Evolutionary conservation across 2,888 invertebrate species (phyloP).

Genomic region (Caenorhabditis panamensis): DNA sequence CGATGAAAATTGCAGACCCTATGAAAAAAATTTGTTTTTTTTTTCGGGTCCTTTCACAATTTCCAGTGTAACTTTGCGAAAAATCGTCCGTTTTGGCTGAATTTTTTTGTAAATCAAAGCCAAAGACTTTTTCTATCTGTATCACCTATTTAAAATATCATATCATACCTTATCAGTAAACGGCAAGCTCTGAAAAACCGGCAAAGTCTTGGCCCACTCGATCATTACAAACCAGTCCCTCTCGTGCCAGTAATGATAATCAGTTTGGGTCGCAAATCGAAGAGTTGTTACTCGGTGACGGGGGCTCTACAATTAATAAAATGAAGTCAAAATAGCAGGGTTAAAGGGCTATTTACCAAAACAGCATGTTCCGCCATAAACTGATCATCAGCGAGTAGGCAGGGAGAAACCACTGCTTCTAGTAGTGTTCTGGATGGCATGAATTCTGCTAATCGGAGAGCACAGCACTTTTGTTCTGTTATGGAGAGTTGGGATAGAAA

Average conservation of each 20-base stretch:
- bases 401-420: conserved; percentile 65
- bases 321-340: too few relatives aligned
- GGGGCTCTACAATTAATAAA: conserved; percentile 47
- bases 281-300: conserved; percentile 49
- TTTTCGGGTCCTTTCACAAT: too few relatives aligned
- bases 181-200: conserved; percentile 72
- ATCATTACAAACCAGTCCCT: conserved; percentile 79
- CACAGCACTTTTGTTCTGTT: conserved; percentile 52
- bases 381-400: conserved; percentile 57
- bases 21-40: too few relatives aligned
- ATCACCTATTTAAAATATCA: background rate
- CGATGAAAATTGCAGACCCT: too few relatives aligned
- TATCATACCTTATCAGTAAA: conserved; percentile 78
- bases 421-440: conserved; percentile 56
- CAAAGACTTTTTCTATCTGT: background rate
- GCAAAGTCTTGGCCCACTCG: conserved; percentile 80
- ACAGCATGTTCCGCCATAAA: conserved; percentile 63
- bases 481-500: conserved; percentile 31
- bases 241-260: conserved; percentile 80
- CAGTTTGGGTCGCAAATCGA: conserved; percentile 72
- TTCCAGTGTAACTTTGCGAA: too few relatives aligned
- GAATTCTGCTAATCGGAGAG: conserved; percentile 63
- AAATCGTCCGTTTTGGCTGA: too few relatives aligned
- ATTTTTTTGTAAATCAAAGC: background rate
- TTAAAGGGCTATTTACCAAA: conserved; percentile 60